Conservation (phyloP, 2,797 vertebrate species). For the Pipistrellus kuhlii region DNA sequence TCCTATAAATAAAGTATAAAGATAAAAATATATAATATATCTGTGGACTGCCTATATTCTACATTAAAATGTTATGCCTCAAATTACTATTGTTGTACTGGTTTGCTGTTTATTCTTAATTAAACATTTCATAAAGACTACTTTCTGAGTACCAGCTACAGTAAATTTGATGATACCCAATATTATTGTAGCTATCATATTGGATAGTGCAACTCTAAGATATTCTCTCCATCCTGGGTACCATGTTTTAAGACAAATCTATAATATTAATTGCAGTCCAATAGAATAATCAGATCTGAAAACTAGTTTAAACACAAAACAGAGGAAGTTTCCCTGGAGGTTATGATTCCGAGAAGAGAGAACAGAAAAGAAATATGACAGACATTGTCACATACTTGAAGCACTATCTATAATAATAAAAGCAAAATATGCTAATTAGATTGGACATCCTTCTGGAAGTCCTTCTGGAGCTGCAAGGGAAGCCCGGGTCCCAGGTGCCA, state of each 20-base stretch:
- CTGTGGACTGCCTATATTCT: background rate
- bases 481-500: too few relatives aligned
- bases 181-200: background rate
- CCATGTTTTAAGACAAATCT: slow-evolving; percentile 48
- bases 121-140: background rate
- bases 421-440: too few relatives aligned
- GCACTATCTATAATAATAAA: too few relatives aligned
- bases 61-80: background rate
- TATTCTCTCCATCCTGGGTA: background rate
- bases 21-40: background rate
- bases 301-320: background rate
- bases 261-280: background rate
- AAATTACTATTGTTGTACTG: background rate
- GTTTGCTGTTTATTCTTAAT: background rate
- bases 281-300: background rate
- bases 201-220: background rate
- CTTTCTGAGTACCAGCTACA: background rate
- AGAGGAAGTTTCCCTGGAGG: background rate
- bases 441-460: too few relatives aligned
- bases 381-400: background rate
- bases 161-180: background rate
- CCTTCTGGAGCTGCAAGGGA: too few relatives aligned
- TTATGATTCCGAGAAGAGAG: background rate
- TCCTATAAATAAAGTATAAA: slow-evolving; percentile 60
- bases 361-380: background rate